Evolutionary conservation across 2,797 vertebrate genomes (phyloP).

Genomic region (Takifugu rubripes): DNA sequence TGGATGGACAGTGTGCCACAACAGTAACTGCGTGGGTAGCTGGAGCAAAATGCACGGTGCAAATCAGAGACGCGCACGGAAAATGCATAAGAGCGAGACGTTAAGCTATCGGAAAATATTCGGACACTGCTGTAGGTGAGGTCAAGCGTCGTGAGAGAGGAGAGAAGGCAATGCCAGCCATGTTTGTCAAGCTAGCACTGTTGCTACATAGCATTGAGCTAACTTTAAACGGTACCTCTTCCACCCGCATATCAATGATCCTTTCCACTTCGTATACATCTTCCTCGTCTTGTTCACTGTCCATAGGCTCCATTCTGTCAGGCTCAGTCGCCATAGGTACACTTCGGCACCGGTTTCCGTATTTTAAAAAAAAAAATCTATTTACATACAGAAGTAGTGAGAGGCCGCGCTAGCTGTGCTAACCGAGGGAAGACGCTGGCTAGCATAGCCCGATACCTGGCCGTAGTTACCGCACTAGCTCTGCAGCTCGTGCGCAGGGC

Average conservation of each 20-base stretch:
- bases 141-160: slow-evolving; percentile 21
- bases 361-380: not conserved
- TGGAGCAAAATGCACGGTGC: fast-evolving
- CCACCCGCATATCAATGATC: slow-evolving; percentile 91
- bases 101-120: not conserved
- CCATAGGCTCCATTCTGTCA: slow-evolving; percentile 67
- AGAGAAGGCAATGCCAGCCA: slow-evolving; percentile 37
- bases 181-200: slow-evolving; percentile 41
- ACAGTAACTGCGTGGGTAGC: not conserved
- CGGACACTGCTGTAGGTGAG: not conserved
- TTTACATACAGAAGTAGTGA: too few relatives aligned
- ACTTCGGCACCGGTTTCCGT: not conserved
- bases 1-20: not conserved
- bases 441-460: slow-evolving; percentile 22
- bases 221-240: slow-evolving; percentile 76
- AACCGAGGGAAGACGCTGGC: slow-evolving; percentile 1
- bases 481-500: slow-evolving; percentile 27
- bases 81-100: fast-evolving
- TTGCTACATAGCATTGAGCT: slow-evolving; percentile 39
- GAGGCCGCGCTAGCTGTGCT: slow-evolving; percentile 27
- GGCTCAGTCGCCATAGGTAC: slow-evolving; percentile 54
- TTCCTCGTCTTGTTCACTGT: slow-evolving; percentile 85
- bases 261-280: slow-evolving; percentile 94
- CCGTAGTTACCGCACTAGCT: slow-evolving; percentile 10
- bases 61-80: not conserved